Evolutionary conservation across 2,113 vertebrate genomes (phyloP).

Genomic region (Engraulis encrasicolus): DNA sequence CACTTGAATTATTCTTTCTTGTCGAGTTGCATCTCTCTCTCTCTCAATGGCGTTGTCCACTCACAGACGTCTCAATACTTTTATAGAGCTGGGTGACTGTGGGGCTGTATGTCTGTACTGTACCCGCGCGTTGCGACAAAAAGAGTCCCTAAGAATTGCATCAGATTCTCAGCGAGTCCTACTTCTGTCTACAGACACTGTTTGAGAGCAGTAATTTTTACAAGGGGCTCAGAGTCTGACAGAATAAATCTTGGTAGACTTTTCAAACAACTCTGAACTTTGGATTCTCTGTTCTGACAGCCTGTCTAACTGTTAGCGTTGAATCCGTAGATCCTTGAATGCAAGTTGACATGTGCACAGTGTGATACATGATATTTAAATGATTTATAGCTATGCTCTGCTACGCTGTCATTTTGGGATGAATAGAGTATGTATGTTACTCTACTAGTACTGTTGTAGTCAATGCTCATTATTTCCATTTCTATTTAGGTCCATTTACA

Average conservation of each 20-base stretch:
- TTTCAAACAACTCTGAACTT: background rate
- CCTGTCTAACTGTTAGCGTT: no score
- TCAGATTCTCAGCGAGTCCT: background rate
- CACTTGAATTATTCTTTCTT: background rate
- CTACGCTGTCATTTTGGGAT: no score
- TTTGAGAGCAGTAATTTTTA: background rate
- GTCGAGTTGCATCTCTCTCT: conserved; percentile 51
- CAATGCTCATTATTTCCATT: background rate
- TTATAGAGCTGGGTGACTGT: background rate
- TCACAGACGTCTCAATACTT: background rate
- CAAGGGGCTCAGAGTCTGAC: background rate
- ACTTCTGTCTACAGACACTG: background rate
- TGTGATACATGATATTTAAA: no score
- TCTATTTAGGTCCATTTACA: no score
- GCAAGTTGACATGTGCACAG: no score
- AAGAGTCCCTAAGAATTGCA: background rate
- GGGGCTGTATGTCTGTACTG: no score
- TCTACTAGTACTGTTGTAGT: no score
- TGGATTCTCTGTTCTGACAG: background rate
- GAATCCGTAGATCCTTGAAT: no score
- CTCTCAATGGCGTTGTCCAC: background rate
- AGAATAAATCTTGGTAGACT: background rate
- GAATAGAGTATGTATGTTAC: no score
- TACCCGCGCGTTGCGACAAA: background rate
- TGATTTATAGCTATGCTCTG: no score